phyloP scores from a whole-genome alignment of 2,797 vertebrate species.

The Phataginus tetradactyla region DNA sequence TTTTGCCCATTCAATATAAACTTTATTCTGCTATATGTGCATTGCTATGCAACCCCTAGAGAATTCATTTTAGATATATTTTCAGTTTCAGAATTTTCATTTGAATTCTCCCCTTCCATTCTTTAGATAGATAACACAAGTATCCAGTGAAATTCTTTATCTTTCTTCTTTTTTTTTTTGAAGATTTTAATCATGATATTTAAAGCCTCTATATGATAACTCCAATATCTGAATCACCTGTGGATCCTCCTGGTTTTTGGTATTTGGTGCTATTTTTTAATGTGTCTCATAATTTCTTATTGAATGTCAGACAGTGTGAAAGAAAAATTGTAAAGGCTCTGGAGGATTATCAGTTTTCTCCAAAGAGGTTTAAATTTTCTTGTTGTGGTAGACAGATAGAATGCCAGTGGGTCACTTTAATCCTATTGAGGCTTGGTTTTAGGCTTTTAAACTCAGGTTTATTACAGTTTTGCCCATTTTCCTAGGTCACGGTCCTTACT shows the following conservation, averaged over 20 bases:
- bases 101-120: neutral
- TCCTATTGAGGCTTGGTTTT: neutral
- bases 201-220: neutral
- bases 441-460: neutral
- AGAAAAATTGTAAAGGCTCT: constrained; percentile 35
- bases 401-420: neutral
- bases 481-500: neutral
- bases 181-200: constrained; percentile 22
- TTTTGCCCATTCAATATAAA: neutral
- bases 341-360: neutral
- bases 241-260: neutral
- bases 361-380: neutral
- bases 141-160: neutral
- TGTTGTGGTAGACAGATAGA: neutral
- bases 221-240: constrained; percentile 1
- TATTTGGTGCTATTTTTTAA: neutral
- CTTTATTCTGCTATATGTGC: neutral
- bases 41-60: neutral
- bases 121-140: constrained; percentile 22
- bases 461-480: constrained; percentile 23
- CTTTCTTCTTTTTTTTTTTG: constrained; percentile 39
- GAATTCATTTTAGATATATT: constrained; percentile 49
- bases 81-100: constrained; percentile 48
- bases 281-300: constrained; percentile 2
- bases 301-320: neutral